These are phyloP conservation scores for Myotis planiceps DNA, from an alignment of 2,797 vertebrate species.

Conservation along the genomic window DNA sequence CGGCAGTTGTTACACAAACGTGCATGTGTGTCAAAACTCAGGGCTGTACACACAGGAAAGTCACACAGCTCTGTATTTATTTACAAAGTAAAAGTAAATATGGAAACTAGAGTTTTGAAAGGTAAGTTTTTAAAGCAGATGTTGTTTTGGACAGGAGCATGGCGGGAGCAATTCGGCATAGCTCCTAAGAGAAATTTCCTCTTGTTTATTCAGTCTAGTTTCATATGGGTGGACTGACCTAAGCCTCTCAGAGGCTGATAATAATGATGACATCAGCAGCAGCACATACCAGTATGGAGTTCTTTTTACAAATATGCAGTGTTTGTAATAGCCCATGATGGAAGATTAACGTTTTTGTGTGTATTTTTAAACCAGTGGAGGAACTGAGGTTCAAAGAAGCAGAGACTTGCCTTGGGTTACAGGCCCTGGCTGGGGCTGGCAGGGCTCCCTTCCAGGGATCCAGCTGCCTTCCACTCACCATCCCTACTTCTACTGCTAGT, in stretches of 20 bases:
- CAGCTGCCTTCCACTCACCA: background rate
- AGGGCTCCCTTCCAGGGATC: background rate
- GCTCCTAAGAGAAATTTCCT: background rate
- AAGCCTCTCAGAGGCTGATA: accelerated
- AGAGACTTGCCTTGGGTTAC: background rate
- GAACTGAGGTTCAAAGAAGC: background rate
- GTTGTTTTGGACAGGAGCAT: background rate
- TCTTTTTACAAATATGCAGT: accelerated
- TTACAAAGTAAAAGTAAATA: background rate
- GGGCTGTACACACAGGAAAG: too few species aligned
- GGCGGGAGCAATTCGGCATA: accelerated
- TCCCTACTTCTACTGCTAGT: constrained; percentile 29
- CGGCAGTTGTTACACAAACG: background rate
- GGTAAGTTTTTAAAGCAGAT: background rate
- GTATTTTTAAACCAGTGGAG: background rate
- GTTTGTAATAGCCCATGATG: accelerated
- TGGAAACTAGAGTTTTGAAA: background rate
- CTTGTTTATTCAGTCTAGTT: background rate
- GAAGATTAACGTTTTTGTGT: accelerated
- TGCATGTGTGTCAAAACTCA: accelerated
- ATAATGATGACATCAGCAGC: background rate
- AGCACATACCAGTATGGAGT: accelerated
- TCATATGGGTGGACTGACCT: accelerated
- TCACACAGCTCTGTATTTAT: background rate
- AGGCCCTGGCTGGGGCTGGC: background rate